A percentile compares a stretch with the other conserved stretches of the same genome.
These are phyloP conservation scores for Clarias macrocephalus DNA, from an alignment of 2,113 vertebrate genomes.

Conservation along the genomic window DNA sequence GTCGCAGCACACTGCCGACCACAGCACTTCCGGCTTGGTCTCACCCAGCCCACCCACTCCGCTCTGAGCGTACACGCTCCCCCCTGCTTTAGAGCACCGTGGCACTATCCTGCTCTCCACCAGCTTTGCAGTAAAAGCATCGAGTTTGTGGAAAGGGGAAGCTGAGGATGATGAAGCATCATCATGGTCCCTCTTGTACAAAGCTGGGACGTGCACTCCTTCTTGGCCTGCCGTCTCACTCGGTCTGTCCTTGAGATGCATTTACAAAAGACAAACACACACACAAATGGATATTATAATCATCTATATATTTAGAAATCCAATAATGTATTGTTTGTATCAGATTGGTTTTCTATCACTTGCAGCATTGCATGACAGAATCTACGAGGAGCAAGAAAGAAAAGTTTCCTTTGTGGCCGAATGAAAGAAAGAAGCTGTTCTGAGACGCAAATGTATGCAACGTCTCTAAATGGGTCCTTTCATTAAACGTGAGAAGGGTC, in stretches of 20 bases:
- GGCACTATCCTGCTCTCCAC: conserved; percentile 59
- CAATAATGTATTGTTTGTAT: not conserved
- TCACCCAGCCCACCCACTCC: conserved; percentile 55
- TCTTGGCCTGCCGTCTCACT: conserved; percentile 9
- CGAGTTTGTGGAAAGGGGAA: conserved; percentile 63
- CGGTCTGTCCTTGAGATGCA: conserved; percentile 36
- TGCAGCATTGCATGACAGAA: not conserved
- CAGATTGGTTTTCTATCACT: not conserved
- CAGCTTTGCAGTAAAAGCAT: conserved; percentile 61
- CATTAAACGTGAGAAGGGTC: not conserved
- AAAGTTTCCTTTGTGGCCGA: conserved; percentile 36
- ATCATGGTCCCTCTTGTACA: conserved; percentile 55
- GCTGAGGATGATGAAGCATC: conserved; percentile 8
- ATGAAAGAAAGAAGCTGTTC: conserved; percentile 32
- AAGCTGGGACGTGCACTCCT: conserved; percentile 56
- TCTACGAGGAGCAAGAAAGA: not conserved
- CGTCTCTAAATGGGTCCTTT: conserved; percentile 28
- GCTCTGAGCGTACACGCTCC: conserved; percentile 68
- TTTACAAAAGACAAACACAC: conserved; percentile 3
- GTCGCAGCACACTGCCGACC: conserved; percentile 71
- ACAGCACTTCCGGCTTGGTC: conserved; percentile 59
- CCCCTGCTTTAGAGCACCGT: conserved; percentile 57
- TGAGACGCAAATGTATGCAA: conserved; percentile 22
- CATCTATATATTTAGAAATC: not conserved
- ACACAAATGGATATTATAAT: not conserved